Percentiles rank a stretch among this genome's conserved stretches.
These are phyloP conservation scores for Vanacampus margaritifer DNA, from an alignment of 2,113 vertebrate genomes.

Conservation along the genomic window DNA sequence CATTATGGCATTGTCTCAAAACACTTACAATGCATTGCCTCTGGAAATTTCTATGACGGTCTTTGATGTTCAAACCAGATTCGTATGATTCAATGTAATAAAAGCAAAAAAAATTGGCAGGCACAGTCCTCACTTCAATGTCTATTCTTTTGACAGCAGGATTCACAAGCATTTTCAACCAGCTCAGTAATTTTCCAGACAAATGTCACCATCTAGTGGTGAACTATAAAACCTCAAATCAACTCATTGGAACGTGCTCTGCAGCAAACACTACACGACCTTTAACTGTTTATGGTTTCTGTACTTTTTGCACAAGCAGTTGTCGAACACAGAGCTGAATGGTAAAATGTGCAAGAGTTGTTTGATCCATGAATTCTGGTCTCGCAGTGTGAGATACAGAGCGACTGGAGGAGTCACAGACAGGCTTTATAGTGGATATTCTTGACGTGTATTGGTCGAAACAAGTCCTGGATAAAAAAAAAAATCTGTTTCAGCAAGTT, in stretches of 20 bases:
- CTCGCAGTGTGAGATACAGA: too few relatives aligned
- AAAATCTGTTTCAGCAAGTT: too few relatives aligned
- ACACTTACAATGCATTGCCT: background rate
- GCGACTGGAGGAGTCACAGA: too few relatives aligned
- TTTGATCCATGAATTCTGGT: too few relatives aligned
- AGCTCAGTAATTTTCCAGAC: background rate
- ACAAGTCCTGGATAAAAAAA: too few relatives aligned
- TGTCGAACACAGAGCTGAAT: background rate
- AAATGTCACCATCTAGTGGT: conserved; percentile 42
- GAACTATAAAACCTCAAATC: background rate
- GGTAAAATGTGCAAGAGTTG: too few relatives aligned
- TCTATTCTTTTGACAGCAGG: background rate
- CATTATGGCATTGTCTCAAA: background rate
- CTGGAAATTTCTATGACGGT: background rate
- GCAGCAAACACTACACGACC: background rate
- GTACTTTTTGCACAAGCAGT: background rate
- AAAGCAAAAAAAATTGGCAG: too few relatives aligned
- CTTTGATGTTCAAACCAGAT: background rate
- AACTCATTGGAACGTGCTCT: background rate
- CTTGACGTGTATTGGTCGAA: too few relatives aligned
- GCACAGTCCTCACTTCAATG: too few relatives aligned
- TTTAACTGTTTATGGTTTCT: background rate
- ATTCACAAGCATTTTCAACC: background rate
- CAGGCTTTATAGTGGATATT: too few relatives aligned
- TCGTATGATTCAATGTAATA: background rate